Percentiles rank a stretch among this genome's conserved stretches.
Conservation (phyloP, 2,113 vertebrate species). For the Delphinapterus leucas region DNA sequence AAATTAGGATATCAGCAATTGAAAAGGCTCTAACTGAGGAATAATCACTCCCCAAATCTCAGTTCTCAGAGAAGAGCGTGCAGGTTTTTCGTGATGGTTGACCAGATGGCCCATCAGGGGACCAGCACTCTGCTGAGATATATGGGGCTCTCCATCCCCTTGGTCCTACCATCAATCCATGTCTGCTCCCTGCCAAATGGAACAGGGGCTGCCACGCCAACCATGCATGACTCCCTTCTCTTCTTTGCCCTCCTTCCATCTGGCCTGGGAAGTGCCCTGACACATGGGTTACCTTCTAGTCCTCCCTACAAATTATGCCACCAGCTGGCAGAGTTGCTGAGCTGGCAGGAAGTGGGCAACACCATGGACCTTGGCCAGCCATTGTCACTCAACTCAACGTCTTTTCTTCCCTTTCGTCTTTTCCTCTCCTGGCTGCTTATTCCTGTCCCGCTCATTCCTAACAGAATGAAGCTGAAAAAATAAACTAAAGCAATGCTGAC, state of each 20-base stretch:
- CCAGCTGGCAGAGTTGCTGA: slow-evolving; percentile 35
- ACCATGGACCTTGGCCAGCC: neutral
- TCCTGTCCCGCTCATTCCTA: neutral
- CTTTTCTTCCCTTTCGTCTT: neutral
- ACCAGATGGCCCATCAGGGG: neutral
- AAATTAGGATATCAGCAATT: neutral
- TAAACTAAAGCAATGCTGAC: neutral
- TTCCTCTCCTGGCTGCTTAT: neutral
- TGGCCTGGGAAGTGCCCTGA: neutral
- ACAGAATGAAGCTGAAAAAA: neutral
- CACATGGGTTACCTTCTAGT: neutral
- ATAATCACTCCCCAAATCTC: too few relatives aligned
- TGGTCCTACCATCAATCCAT: neutral
- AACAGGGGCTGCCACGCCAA: neutral
- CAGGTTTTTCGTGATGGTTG: neutral
- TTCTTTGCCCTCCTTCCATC: slow-evolving; percentile 24
- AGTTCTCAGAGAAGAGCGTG: neutral
- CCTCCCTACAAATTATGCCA: neutral
- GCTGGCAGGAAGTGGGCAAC: neutral
- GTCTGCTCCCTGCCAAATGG: slow-evolving; percentile 4
- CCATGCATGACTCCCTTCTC: neutral
- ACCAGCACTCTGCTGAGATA: neutral
- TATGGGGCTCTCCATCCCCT: neutral
- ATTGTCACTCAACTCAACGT: rapidly evolving
- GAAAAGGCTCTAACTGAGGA: neutral